Conservation (phyloP, 30 jellyfish, hydroid and myxozoan species). For the Chironex yamaguchii region DNA sequence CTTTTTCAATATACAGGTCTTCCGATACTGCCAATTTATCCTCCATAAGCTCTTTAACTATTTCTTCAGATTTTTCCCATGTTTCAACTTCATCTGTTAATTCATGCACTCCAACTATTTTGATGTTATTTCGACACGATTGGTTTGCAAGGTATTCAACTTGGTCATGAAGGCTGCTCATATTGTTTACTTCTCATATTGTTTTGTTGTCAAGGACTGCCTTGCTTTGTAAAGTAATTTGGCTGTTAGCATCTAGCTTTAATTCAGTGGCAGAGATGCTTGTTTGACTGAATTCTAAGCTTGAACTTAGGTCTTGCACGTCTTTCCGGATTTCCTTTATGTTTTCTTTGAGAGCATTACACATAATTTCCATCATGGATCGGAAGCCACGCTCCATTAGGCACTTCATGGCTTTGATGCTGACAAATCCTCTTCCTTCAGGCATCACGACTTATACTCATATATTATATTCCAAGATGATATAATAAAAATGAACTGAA, state of each 20-base stretch:
- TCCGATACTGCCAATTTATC: constrained; percentile 2
- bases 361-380: too few relatives aligned
- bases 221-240: constrained; percentile 2
- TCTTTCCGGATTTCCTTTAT: too few relatives aligned
- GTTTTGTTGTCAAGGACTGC: constrained; percentile 1
- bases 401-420: constrained; percentile 1
- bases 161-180: constrained; percentile 2
- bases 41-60: constrained; percentile 7
- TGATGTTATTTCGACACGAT: constrained; percentile 20
- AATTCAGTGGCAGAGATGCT: too few relatives aligned
- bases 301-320: too few relatives aligned
- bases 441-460: constrained; percentile 1
- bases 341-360: too few relatives aligned
- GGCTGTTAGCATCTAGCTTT: too few relatives aligned
- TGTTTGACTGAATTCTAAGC: too few relatives aligned
- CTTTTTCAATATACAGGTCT: constrained; percentile 13
- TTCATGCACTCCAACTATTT: constrained; percentile 4
- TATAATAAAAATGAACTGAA: too few relatives aligned
- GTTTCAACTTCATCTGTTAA: constrained; percentile 21
- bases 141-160: constrained; percentile 6
- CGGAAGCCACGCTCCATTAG: too few relatives aligned
- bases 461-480: too few relatives aligned
- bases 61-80: constrained; percentile 26
- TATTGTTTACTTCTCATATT: background rate
- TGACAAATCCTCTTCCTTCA: constrained; percentile 1